Evolutionary conservation across 2,888 invertebrate genomes (phyloP).

Genomic region (Pristionchus exspectatus): DNA sequence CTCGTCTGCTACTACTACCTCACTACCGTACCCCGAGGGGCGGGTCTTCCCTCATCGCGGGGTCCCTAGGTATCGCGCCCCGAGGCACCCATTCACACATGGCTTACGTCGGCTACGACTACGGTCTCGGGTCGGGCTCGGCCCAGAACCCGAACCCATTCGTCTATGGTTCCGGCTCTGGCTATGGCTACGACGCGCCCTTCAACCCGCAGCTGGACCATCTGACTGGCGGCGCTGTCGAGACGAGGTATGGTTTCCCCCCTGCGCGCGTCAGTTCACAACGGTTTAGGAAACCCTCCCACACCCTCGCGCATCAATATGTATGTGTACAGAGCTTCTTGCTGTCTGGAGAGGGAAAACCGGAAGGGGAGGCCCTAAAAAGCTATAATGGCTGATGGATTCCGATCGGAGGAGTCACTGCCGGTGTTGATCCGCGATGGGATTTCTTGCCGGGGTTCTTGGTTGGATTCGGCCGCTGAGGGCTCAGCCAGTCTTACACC

Average conservation of each 20-base stretch:
- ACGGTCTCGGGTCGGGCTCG: not conserved
- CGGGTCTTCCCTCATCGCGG: not conserved
- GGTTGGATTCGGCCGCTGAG: conserved; percentile 10
- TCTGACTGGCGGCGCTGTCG: not conserved
- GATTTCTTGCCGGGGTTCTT: conserved; percentile 43
- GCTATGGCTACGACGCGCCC: conserved; percentile 34
- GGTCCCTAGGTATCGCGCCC: not conserved
- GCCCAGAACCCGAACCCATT: conserved; percentile 46
- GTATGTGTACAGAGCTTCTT: not conserved
- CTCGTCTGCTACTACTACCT: not conserved
- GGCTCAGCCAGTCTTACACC: not conserved
- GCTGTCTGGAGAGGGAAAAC: not conserved
- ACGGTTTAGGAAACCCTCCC: conserved; percentile 15
- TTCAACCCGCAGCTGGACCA: conserved; percentile 49
- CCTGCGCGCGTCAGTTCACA: not conserved
- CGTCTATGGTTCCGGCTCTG: not conserved
- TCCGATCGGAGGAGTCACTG: not conserved
- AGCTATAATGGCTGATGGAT: conserved; percentile 39
- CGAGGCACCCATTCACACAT: not conserved
- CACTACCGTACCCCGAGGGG: conserved; percentile 1
- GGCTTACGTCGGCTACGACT: conserved; percentile 46
- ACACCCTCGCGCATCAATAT: not conserved
- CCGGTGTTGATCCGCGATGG: not conserved
- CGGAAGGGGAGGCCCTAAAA: conserved; percentile 29
- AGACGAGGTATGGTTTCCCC: conserved; percentile 45